These are phyloP conservation scores for Gracilinanus agilis DNA, from an alignment of 2,113 vertebrate species.

Conservation along the genomic window DNA sequence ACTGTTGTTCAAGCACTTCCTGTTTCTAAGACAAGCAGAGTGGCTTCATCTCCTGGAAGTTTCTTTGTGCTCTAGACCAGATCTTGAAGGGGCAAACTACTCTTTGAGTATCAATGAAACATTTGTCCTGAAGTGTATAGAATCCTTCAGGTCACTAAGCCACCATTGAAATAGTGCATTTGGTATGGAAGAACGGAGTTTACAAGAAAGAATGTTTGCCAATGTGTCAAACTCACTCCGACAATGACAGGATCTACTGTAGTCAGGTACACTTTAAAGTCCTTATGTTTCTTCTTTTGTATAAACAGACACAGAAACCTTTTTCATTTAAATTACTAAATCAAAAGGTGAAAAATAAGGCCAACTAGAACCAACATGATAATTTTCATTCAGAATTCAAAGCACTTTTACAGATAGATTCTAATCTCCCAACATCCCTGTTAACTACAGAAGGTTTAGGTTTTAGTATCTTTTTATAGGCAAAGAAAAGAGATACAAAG, in stretches of 20 bases:
- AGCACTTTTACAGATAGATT: constrained; percentile 34
- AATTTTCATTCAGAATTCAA: constrained; percentile 8
- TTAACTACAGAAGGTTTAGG: background rate
- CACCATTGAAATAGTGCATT: background rate
- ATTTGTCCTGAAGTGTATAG: background rate
- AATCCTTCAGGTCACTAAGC: background rate
- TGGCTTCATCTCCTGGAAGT: background rate
- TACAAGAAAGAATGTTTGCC: background rate
- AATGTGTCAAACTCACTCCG: background rate
- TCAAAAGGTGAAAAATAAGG: background rate
- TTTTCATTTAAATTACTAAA: background rate
- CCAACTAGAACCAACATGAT: background rate
- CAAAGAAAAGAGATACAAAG: background rate
- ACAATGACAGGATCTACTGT: background rate
- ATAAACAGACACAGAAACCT: background rate
- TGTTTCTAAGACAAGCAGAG: background rate
- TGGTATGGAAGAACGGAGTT: background rate
- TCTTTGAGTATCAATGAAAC: background rate
- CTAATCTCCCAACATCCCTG: constrained; percentile 19
- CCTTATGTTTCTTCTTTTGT: background rate
- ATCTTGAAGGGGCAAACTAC: background rate
- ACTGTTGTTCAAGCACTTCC: background rate
- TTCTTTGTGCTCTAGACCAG: background rate
- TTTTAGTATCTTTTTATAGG: background rate
- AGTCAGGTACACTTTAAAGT: background rate